Base-by-base conservation (phyloP, 2,888 invertebrate species). In the Oligia fasciuncula region DNA sequence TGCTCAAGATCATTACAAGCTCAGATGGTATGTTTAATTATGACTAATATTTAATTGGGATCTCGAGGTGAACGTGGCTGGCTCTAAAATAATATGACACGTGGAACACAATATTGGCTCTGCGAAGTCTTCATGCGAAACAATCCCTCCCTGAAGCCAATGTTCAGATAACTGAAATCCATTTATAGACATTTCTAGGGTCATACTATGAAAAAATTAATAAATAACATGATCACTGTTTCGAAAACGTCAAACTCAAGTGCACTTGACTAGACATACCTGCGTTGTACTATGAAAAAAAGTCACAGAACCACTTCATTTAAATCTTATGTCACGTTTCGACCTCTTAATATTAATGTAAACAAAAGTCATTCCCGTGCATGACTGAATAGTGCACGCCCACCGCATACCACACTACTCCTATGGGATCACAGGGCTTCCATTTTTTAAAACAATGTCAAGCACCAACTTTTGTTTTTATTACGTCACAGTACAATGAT, bases 371-470 rank as follows among this genome's bases (percentile, higher is more conserved):
- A 35, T 65, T 76, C 67, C 71, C 17, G 68, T 74, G 70, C 69
- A 69, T 46, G 77, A 51, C 65, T 77, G 76, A 60, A 70, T 60
- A 72, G 79, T 74, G 63, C 67, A 78, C 79, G 80, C 88, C 87
- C 78, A 84, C 74, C 84, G 57, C 85, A 85, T 87, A 81, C 81
- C 82, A 73, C 73, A 80, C 63, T 54, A n/a, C 78, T 68, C 76
- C 74, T 77, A 81, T 66, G 79, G 67, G 81, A 84, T 85, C 77
- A 78, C 73, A 73, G 80, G 60, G 35, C 76, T 81, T 70, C 76
- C 79, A 85, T 82, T 87, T 86, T 71, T 82, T 85, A 85, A 89
- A 89, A 89, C 88, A 89, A 87, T 85, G 87, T 87, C 84, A 87
- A 69, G 74, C 80, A 23, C 76, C 76, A 81, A 85, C 72, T 85